phyloP scores from a whole-genome alignment of 2,113 vertebrate genomes.

The Austrofundulus limnaeus region DNA sequence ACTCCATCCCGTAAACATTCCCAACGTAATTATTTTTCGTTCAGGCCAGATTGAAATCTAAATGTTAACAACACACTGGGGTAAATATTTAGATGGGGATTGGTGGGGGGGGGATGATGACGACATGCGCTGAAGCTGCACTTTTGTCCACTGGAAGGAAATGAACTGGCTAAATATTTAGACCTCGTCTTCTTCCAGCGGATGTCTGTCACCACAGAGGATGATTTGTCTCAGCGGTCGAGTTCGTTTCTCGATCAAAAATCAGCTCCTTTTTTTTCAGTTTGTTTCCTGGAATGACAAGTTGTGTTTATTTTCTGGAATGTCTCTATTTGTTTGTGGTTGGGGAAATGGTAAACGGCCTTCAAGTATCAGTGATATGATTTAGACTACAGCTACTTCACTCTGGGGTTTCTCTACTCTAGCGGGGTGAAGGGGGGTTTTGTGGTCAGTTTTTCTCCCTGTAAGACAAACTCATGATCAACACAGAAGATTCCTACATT shows the following conservation, averaged over 20 bases:
- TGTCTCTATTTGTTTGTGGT: constrained; percentile 65
- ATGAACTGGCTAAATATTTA: constrained; percentile 79
- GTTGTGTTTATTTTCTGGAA: constrained; percentile 60
- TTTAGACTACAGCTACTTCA: constrained; percentile 30
- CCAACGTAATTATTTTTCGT: constrained; percentile 71
- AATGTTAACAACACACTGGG: constrained; percentile 69
- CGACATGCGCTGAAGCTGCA: constrained; percentile 41
- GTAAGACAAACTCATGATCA: not conserved
- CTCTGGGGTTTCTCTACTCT: not conserved
- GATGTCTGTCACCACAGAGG: constrained; percentile 60
- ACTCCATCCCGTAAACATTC: constrained; percentile 70
- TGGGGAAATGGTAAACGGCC: constrained; percentile 34
- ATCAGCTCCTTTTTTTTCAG: not conserved
- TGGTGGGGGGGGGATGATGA: constrained; percentile 38
- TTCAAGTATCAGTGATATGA: constrained; percentile 49
- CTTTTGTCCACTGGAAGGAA: constrained; percentile 66
- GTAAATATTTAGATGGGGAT: constrained; percentile 73
- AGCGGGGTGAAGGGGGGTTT: not conserved
- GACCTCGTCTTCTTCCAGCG: constrained; percentile 59
- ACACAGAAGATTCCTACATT: not conserved
- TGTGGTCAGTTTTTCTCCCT: not conserved
- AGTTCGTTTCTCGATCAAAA: constrained; percentile 42
- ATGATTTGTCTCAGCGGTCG: constrained; percentile 42
- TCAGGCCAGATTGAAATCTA: constrained; percentile 72
- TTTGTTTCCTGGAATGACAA: constrained; percentile 31